A percentile compares a stretch with the other conserved stretches of the same genome.
Evolutionary conservation across 2,113 vertebrate genomes (phyloP).

Genomic region (Sarotherodon lohbergeri): DNA sequence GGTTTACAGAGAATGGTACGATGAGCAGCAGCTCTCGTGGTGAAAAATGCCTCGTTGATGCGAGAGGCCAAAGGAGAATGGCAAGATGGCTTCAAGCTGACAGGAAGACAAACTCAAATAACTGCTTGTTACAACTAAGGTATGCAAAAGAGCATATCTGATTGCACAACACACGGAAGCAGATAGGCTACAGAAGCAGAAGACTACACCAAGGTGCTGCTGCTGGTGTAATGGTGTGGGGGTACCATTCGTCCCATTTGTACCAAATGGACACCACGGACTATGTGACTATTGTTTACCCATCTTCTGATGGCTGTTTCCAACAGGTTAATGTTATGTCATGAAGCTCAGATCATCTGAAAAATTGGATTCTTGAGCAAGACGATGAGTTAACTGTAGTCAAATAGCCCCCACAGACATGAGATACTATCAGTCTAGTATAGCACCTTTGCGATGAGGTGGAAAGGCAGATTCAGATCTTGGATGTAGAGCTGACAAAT

Average conservation of each 20-base stretch:
- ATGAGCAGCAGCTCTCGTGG: too few relatives aligned
- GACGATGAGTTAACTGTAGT: neutral
- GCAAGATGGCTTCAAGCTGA: neutral
- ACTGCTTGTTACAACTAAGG: neutral
- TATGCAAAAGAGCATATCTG: neutral
- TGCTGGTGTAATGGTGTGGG: neutral
- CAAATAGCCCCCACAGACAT: neutral
- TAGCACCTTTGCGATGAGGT: neutral
- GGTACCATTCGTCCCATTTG: neutral
- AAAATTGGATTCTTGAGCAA: neutral
- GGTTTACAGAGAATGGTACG: neutral
- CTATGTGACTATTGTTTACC: neutral
- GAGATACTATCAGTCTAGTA: neutral
- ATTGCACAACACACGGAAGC: neutral
- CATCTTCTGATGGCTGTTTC: neutral
- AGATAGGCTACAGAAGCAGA: neutral
- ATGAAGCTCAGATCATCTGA: neutral
- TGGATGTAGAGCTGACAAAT: neutral
- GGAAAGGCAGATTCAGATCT: neutral
- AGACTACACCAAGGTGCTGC: neutral
- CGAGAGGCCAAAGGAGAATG: neutral
- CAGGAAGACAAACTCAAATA: neutral
- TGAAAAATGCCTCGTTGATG: neutral
- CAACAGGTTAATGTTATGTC: neutral
- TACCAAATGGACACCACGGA: neutral